Evolutionary conservation across 2,113 vertebrate species (phyloP).

Genomic region (Oriolus oriolus): DNA sequence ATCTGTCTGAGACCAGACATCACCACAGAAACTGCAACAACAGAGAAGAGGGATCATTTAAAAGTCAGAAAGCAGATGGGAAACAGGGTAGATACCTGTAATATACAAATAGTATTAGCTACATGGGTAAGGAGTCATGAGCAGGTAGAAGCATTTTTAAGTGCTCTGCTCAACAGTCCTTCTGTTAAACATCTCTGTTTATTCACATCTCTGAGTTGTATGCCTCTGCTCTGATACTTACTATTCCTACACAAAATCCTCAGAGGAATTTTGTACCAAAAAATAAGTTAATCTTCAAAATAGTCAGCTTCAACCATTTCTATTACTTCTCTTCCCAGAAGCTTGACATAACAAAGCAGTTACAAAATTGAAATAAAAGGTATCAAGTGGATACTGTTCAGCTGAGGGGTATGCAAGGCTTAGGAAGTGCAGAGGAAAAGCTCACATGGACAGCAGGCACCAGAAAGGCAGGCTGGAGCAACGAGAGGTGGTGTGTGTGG

Average conservation of each 20-base stretch:
- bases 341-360: not conserved
- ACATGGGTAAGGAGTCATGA: rapidly evolving
- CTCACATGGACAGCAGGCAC: not conserved
- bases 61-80: not conserved
- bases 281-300: not conserved
- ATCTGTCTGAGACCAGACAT: not conserved
- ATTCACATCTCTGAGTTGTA: not conserved
- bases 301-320: not conserved
- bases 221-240: not conserved
- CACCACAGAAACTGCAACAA: not conserved
- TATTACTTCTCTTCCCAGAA: not conserved
- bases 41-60: not conserved
- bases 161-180: not conserved
- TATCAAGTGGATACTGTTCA: not conserved
- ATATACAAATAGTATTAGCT: not conserved
- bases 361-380: not conserved
- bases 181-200: not conserved
- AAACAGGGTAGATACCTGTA: not conserved
- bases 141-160: not conserved
- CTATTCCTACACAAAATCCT: not conserved
- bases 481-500: not conserved
- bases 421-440: not conserved
- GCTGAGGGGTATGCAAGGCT: not conserved
- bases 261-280: not conserved
- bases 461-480: not conserved